Evolutionary conservation across 2,888 invertebrate species (phyloP), one percentile per base, ranked within the genome.

Genomic region (Nephrotoma flavescens): DNA sequence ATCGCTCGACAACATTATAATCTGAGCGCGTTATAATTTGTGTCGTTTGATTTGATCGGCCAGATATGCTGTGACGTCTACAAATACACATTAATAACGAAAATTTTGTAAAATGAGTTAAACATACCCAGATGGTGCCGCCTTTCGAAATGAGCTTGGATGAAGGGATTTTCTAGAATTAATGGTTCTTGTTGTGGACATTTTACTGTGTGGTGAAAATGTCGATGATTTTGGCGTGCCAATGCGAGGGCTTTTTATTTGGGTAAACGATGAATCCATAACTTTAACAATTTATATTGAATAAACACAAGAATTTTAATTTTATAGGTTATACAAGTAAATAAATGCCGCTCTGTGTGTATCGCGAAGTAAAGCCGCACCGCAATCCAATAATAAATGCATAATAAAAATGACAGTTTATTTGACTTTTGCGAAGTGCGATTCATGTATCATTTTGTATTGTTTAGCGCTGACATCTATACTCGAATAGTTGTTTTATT

Each of bases 11-110:
- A 15, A 94, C 93, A 90, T 96, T 95, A 88, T 93, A 93, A 41
- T 95, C 93, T 0, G 96, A 95, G 89, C 96, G 95, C 89, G 95
- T 94, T 83, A 97, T 94, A 6, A 97, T 93, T 91, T 96, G 95
- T 19, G 95, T 94, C 0, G 95, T 94, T 89, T 95, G 95, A 87
- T 93, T 93, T 0, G 94, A 94, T 87, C 94, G 93, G 41, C 93
- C 94, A 0, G 94, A 94, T 0, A 93, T 89, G 89, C 94, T 94
- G 83, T 92, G 91, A 84, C 93, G 92, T 47, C 93, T 93, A 88
- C 87, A 91, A 91, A 45, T 19, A 42, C 9, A 6, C 12, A 9
- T 42, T 42, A 42, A 42, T 15, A 6, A 11, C 12, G 7, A n/a
- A 42, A 85, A 85, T 31, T 9, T n/a, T 15, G 1, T 41, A 42